Base-by-base conservation (phyloP, 1,140 invertebrate species). In the Hylaeus anthracinus region DNA sequence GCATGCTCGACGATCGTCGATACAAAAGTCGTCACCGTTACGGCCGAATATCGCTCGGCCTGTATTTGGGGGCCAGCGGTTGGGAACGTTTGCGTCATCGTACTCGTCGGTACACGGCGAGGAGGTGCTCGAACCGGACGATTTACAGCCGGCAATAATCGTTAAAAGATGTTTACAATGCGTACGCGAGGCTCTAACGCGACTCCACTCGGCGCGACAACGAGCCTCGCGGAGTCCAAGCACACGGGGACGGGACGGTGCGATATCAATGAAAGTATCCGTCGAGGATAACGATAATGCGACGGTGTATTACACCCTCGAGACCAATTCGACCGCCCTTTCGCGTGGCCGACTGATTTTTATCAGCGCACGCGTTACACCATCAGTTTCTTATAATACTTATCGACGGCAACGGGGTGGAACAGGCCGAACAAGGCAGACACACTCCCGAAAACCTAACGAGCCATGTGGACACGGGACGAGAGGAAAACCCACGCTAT, bases 261-360 rank as follows among this genome's bases (percentile, higher is more conserved):
- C 39, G 37, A 82, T 65, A 66, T 72, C 75, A 48, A 72, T 71
- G 55, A 56, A 41, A 83, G 15, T 84, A 80, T 82, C 82, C 48
- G 37, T 69, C 76, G 26, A 51, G 58, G 41, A 72, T 80, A 83
- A 87, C 71, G 73, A 87, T 74, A 84, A 79, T 79, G 80, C 56
- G 45, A 41, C 63, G 43, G 64, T 48, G 58, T 69, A 84, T 87
- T 66, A 75, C 67, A 41, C 82, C 72, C 79, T 8, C 45, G 75
- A 43, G 79, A 53, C 58, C 60, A 48, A 82, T 85, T 39, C n/a
- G 41, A 15, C 10, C n/a, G 55, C 66, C 69, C 58, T 79, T 78
- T 79, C 80, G 72, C 83, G 56, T 85, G 70, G 83, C 76, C 74
- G 83, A 88, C 80, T 83, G 86, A 88, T 88, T 88, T 85, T 83